Conservation (phyloP, 2,797 vertebrate species). For the Mustela erminea region DNA sequence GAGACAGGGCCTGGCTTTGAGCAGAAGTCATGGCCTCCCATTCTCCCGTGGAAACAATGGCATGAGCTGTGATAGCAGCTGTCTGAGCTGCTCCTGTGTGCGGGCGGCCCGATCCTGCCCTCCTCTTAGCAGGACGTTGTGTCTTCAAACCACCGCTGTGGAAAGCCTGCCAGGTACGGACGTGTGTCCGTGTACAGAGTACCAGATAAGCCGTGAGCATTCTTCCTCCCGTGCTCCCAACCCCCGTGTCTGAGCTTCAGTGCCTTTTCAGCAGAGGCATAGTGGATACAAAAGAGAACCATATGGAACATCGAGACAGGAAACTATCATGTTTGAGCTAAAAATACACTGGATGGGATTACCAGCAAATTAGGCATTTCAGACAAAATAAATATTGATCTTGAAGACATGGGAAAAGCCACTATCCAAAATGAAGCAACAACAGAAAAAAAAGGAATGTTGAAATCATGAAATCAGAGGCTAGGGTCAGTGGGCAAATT, state of each 20-base stretch:
- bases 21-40: neutral
- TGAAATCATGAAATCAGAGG: neutral
- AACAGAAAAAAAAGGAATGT: neutral
- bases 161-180: constrained; percentile 15
- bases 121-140: neutral
- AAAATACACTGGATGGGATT: neutral
- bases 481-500: neutral
- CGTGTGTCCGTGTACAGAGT: constrained; percentile 65
- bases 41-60: neutral
- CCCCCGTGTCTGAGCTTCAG: no score
- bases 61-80: neutral
- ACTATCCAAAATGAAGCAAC: neutral
- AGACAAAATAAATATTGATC: neutral
- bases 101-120: neutral
- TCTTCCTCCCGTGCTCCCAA: neutral
- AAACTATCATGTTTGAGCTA: neutral
- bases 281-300: neutral
- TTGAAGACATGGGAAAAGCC: neutral
- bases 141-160: neutral
- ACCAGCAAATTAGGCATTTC: neutral
- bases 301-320: neutral
- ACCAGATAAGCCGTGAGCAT: constrained; percentile 51
- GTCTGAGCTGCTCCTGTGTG: neutral
- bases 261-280: neutral
- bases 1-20: neutral